phyloP scores from a whole-genome alignment of 2,888 invertebrate species.

The Pseudanteris insignis region DNA sequence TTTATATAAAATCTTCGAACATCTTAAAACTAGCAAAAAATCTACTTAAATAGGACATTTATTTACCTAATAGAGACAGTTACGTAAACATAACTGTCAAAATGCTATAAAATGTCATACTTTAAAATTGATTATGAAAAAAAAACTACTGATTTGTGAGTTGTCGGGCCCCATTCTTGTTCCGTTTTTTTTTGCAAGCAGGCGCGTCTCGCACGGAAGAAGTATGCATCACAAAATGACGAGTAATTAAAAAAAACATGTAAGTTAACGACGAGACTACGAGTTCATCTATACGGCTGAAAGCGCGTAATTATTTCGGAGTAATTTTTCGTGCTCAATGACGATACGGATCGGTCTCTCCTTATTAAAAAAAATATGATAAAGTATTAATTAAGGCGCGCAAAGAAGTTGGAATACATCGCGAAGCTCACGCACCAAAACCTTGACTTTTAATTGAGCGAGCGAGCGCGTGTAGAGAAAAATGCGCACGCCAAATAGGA shows the following conservation, averaged over 20 bases:
- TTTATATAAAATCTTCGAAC: too few relatives aligned
- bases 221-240: slow-evolving; percentile 2
- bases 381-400: slow-evolving; percentile 41
- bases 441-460: slow-evolving; percentile 45
- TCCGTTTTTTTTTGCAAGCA: too few relatives aligned
- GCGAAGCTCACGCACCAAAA: slow-evolving; percentile 41
- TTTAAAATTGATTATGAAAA: too few relatives aligned
- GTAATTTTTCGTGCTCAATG: slow-evolving; percentile 26
- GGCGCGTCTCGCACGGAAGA: background rate
- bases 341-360: slow-evolving; percentile 34
- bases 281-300: too few relatives aligned
- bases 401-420: slow-evolving; percentile 37
- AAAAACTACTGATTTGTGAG: too few relatives aligned
- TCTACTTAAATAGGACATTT: too few relatives aligned
- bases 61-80: too few relatives aligned
- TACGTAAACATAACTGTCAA: too few relatives aligned
- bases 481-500: slow-evolving; percentile 39
- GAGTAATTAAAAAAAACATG: slow-evolving; percentile 7
- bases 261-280: slow-evolving; percentile 1
- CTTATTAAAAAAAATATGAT: slow-evolving; percentile 41
- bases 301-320: slow-evolving; percentile 31
- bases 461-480: slow-evolving; percentile 35
- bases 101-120: too few relatives aligned
- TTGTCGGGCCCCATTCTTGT: too few relatives aligned
- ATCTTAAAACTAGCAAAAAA: too few relatives aligned